Conservation (phyloP, 2,113 vertebrate species). For the Gadus chalcogrammus region DNA sequence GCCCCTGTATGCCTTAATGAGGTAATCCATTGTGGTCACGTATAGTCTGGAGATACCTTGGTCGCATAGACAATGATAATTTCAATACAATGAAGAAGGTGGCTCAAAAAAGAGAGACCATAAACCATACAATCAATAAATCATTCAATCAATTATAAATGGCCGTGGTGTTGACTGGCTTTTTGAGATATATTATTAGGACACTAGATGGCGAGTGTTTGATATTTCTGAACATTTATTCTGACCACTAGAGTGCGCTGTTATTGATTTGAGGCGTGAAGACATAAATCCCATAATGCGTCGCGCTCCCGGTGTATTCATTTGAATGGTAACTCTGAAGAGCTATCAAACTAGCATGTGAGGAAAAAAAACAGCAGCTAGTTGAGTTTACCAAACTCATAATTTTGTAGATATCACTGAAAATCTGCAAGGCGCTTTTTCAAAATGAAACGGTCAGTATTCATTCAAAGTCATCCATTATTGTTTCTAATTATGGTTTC, state of each 20-base stretch:
- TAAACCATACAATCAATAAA: no score
- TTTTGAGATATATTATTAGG: not conserved
- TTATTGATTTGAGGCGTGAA: conserved; percentile 8
- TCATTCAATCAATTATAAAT: no score
- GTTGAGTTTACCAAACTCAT: not conserved
- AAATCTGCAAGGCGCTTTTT: not conserved
- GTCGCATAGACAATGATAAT: no score
- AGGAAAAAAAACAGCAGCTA: not conserved
- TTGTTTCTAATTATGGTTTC: not conserved
- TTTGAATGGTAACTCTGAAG: conserved; percentile 66
- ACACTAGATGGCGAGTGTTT: conserved; percentile 6
- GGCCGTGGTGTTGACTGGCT: no score
- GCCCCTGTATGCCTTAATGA: no score
- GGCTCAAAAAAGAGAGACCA: no score
- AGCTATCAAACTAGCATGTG: conserved; percentile 13
- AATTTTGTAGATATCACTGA: conserved; percentile 17
- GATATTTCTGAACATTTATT: no score
- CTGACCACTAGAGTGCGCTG: conserved; percentile 55
- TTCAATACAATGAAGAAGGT: no score
- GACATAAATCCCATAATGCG: conserved; percentile 69
- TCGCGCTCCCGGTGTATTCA: conserved; percentile 59
- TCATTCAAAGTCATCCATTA: not conserved
- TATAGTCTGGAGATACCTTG: no score
- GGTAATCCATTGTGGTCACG: no score
- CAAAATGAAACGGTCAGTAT: conserved; percentile 61